Evolutionary conservation across 2,888 invertebrate genomes (phyloP), one percentile per base, ranked within the genome.

Genomic region (Globia sparganii): DNA sequence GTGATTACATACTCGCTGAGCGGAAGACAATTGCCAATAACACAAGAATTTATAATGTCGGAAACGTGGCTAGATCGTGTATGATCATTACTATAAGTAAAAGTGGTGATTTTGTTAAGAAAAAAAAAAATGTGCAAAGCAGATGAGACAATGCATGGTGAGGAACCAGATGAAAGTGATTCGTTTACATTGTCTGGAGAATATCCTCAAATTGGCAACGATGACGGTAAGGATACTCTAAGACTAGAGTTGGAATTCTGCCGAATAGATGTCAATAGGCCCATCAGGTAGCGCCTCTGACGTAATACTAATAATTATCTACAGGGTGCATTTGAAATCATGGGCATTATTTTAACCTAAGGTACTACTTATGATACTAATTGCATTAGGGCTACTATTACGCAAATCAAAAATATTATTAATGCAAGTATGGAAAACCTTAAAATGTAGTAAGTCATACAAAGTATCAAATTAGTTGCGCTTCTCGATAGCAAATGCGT

Each of bases 11-110:
- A 78, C 73, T 62, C 53, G 49, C 8, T 73, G 34, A 73, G 83
- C 84, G 87, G 88, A 86, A 86, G 84, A 81, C 75, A 78, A 86
- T 78, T 77, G 78, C 71, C 79, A 78, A 79, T 79, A 84, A 81
- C 70, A 77, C 75, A 78, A 84, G 81, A 81, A 78, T 80, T 53
- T 80, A 74, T 74, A 68, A 81, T 76, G 72, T 62, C 79, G 87
- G 88, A 88, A 86, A 77, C 79, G 25, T 72, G 75, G 69, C 31
- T 72, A 66, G 69, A 67, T 72, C 59, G 40, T 61, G 69, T 64
- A 62, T 70, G 74, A 61, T 69, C 75, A 49, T 72, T 67, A 37
- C 43, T 21, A 64, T 76, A 76, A 85, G 59, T 83, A 77, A 76
- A 82, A 81, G 77, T 66, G 67, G 21, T 34, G 53, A 85, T 82